These are phyloP conservation scores for Vidua chalybeata DNA, from an alignment of 2,113 vertebrate species.

Conservation along the genomic window DNA sequence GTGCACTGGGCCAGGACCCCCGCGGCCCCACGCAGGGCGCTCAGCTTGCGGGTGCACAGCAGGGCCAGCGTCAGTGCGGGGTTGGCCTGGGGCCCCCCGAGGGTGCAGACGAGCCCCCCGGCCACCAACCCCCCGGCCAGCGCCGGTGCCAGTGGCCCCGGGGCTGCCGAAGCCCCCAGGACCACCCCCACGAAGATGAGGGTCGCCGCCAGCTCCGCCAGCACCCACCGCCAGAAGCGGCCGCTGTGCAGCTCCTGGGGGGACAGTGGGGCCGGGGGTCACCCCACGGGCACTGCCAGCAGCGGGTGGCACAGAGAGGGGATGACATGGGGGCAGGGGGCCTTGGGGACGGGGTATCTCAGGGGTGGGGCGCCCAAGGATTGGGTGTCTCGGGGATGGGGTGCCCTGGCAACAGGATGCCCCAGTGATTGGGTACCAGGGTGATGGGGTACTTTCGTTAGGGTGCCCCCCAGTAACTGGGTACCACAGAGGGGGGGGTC, in stretches of 20 bases:
- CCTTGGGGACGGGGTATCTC: neutral
- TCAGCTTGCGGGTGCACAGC: conserved; percentile 78
- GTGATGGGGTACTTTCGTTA: neutral
- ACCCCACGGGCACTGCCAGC: neutral
- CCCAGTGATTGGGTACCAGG: fast-evolving
- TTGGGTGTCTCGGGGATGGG: no score
- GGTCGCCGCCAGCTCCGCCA: conserved; percentile 76
- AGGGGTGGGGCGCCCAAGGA: neutral
- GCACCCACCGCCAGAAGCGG: conserved; percentile 76
- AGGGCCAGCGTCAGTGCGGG: conserved; percentile 81
- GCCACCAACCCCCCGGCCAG: conserved; percentile 77
- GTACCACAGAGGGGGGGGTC: neutral
- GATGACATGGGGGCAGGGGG: neutral
- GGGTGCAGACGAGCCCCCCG: conserved; percentile 72
- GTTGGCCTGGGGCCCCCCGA: conserved; percentile 82
- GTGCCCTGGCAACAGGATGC: neutral
- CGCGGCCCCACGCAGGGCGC: conserved; percentile 61
- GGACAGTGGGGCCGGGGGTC: fast-evolving
- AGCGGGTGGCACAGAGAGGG: neutral
- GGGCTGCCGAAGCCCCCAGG: conserved; percentile 70
- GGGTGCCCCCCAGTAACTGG: neutral
- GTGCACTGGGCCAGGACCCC: conserved; percentile 78
- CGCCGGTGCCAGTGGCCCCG: conserved; percentile 68
- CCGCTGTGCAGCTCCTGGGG: conserved; percentile 74
- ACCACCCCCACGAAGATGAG: conserved; percentile 79